Base-by-base conservation (phyloP, 2,888 invertebrate genomes). In the Nephrotoma appendiculata region DNA sequence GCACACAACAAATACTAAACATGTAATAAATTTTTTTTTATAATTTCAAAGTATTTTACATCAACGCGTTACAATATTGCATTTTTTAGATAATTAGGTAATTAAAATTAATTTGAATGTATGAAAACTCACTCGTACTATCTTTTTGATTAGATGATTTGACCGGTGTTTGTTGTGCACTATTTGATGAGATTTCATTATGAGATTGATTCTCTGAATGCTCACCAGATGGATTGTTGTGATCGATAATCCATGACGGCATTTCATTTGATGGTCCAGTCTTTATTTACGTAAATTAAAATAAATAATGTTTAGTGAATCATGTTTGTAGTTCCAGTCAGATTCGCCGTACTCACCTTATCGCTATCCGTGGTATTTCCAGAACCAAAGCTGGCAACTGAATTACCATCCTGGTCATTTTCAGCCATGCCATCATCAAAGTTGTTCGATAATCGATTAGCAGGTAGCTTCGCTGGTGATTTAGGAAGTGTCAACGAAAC, bases 351-450 rank as follows among this genome's bases (percentile, higher is more conserved):
- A 92, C 95, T 93, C 93, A 97, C 97, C 96, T 97, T 97, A 91
- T 98, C 98, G 87, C 98, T 98, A 92, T 97, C 97, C 0, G 97
- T 97, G 19, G 98, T 98, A 91, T 98, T 98, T 48, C 98, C 97
- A 87, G 98, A 98, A 86, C 97, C 98, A 89, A 97, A 98, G 71
- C 98, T 98, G 45, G 97, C 96, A 88, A 97, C 91, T 0, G 97
- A 97, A 89, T 97, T 98, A 87, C 98, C 93, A 90, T 98, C 98
- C 90, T 98, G 97, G 87, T 96, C 96, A 88, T 96, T 96, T 90
- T 97, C 96, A 88, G 97, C 97, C 7, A 96, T 93, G 12, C 95
- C 95, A 89, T 98, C 98, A 88, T 98, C 98, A 89, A 98, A 92
- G 91, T 98, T 98, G 90, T 98, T 96, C 0, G 92, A 92, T 7